These are phyloP conservation scores for Poeciliopsis turneri DNA, from an alignment of 2,797 vertebrate species.

Conservation along the genomic window DNA sequence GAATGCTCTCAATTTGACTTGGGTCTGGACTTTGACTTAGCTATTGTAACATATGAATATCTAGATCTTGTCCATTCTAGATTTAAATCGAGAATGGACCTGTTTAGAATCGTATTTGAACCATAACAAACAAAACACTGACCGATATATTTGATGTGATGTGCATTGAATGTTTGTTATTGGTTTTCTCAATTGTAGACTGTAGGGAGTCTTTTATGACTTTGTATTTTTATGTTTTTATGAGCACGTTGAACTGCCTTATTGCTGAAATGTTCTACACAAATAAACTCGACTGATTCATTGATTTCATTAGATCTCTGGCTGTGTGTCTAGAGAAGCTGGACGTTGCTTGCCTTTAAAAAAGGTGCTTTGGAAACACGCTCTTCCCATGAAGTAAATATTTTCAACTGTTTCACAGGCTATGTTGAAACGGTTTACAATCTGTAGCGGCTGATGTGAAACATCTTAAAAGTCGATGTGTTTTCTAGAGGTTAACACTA, in stretches of 20 bases:
- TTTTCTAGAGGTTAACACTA: constrained; percentile 14
- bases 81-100: no score
- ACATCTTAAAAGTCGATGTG: constrained; percentile 3
- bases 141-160: no score
- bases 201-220: no score
- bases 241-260: no score
- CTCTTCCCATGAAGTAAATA: not conserved
- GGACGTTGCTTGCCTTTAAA: not conserved
- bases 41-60: not conserved
- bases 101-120: no score
- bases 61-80: no score
- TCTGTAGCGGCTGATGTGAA: constrained; percentile 11
- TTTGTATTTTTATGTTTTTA: no score
- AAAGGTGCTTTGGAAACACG: not conserved
- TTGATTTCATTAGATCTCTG: not conserved
- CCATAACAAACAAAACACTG: no score
- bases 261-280: no score
- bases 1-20: not conserved
- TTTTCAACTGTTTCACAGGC: not conserved
- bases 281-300: no score
- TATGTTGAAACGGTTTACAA: constrained; percentile 10
- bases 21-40: not conserved
- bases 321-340: not conserved
- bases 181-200: no score
- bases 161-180: no score